Base-by-base conservation (phyloP, 2,888 invertebrate genomes). In the Trichogramma evanescens region DNA sequence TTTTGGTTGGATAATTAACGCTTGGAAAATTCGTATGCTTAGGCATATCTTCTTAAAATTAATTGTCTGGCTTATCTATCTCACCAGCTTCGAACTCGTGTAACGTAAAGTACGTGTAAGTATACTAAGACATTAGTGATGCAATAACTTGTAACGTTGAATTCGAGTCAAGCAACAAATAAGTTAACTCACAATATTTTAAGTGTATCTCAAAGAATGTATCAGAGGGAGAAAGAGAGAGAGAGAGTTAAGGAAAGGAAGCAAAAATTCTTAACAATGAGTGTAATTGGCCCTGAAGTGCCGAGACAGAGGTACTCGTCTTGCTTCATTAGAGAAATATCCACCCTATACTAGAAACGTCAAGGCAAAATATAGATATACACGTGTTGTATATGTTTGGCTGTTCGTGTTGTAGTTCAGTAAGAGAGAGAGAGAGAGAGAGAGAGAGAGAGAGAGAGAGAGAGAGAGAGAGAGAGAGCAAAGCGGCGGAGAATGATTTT, bases 281-380 rank as follows among this genome's bases (percentile, higher is more conserved):
- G 75, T 75, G 75, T 77, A 77, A 77, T 77, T 77, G 77, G 76
- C 77, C 76, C 75, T 76, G 73, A 70, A 77, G 77, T 72, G 48
- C 9, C 13, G 59, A 26, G 26, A 26, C 26, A 26, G 26, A 26
- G 26, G 70, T 70, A 74, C 77, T 77, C 72, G 71, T 76, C 76
- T 75, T 77, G 76, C 74, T 77, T 78, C 77, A 77, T 78, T 78
- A 77, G 76, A 76, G 75, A 74, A 76, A 77, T 77, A 77, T 75
- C 75, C 72, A 44, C 66, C 9, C 8, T n/a, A 8, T 9, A 8
- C 45, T 41, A 44, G 61, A 66, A 65, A 69, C 69, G 9, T 72
- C 68, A 70, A 72, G 70, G 69, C 68, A 67, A 71, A 70, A 71
- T 67, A 66, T 66, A 26, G 26, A 26, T 26, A 26, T 26, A 26